Percentiles rank a stretch among this genome's conserved stretches.
Conservation (phyloP, 1,140 invertebrate genomes). For the Trichoplusia ni region DNA sequence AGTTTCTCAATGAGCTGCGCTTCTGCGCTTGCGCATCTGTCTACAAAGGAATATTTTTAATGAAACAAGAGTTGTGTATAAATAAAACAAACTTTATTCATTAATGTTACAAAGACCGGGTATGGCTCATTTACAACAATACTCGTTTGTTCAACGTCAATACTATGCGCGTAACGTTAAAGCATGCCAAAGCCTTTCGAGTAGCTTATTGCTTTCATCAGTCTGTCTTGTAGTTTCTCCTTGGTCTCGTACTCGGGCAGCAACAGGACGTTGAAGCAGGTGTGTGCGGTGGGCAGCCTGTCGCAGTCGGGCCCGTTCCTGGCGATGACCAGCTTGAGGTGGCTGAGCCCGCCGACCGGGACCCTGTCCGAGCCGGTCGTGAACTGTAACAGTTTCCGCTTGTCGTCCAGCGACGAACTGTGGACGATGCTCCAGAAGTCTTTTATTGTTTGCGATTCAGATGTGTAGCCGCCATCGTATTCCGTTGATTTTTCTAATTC, state of each 20-base stretch:
- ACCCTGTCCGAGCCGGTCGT: conserved; percentile 97
- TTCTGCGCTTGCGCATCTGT: no score
- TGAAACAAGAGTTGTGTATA: conserved; percentile 46
- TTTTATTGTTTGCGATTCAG: conserved; percentile 91
- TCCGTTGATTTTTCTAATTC: conserved; percentile 95
- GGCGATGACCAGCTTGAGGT: conserved; percentile 92
- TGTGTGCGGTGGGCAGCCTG: conserved; percentile 92
- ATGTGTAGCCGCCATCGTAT: conserved; percentile 95
- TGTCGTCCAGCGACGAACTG: conserved; percentile 89
- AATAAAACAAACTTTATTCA: conserved; percentile 73
- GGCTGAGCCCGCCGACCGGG: conserved; percentile 95
- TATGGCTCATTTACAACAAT: conserved; percentile 50
- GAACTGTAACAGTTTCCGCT: conserved; percentile 95
- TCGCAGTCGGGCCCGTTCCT: conserved; percentile 91
- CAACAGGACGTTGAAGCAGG: conserved; percentile 97
- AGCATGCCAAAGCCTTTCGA: conserved; percentile 94
- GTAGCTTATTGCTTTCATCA: conserved; percentile 95
- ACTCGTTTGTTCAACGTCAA: conserved; percentile 28
- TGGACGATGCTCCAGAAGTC: conserved; percentile 98
- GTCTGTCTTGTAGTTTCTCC: conserved; percentile 92
- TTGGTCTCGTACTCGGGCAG: conserved; percentile 93
- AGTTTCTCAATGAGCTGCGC: no score
- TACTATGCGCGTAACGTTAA: conserved; percentile 74
- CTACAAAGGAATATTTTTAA: no score
- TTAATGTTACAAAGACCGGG: conserved; percentile 54